phyloP scores from a whole-genome alignment of 2,113 vertebrate species.

The Opisthocomus hoazin region DNA sequence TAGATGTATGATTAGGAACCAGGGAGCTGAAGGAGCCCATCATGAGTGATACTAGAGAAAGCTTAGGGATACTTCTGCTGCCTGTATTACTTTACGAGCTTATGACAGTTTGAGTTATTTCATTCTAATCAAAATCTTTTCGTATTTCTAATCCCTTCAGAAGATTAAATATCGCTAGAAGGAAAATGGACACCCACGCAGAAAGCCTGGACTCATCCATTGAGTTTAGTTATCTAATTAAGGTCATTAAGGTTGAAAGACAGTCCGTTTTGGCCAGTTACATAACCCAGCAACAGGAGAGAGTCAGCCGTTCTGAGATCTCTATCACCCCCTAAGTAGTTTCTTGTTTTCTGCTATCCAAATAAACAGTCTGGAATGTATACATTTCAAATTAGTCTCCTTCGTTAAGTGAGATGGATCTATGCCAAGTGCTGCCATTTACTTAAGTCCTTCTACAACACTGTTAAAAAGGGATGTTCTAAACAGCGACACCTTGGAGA shows the following conservation, averaged over 20 bases:
- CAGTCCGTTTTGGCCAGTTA: background rate
- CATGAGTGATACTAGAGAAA: background rate
- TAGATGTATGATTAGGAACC: background rate
- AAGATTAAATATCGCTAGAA: background rate
- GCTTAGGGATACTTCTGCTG: background rate
- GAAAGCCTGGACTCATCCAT: background rate
- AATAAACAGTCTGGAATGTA: background rate
- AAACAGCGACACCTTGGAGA: background rate
- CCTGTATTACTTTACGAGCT: background rate
- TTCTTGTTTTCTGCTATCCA: background rate
- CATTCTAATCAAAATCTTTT: background rate
- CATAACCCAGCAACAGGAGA: background rate
- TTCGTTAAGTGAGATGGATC: background rate
- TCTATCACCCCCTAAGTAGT: background rate
- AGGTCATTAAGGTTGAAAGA: background rate
- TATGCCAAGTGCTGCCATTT: background rate
- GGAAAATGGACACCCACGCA: background rate
- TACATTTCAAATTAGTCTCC: background rate
- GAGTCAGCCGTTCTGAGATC: background rate
- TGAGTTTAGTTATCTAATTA: background rate
- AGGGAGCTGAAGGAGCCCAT: background rate
- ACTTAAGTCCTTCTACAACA: background rate
- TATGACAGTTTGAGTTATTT: background rate
- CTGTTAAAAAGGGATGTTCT: background rate
- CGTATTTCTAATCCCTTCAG: conserved; percentile 10